Evolutionary conservation across 2,797 vertebrate genomes (phyloP).

Genomic region (Hydrophis major): DNA sequence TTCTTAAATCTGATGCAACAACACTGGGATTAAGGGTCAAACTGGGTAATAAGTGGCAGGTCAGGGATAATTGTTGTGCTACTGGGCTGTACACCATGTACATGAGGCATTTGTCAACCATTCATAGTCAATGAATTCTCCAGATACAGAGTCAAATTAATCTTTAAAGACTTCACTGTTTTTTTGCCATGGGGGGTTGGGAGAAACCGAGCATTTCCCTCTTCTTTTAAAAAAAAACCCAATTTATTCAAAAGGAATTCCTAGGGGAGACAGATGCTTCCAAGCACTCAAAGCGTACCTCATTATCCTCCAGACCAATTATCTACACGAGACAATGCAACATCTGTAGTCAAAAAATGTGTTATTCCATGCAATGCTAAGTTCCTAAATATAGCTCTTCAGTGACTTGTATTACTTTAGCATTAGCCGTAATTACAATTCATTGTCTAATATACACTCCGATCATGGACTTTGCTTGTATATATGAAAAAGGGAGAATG

Average conservation of each 20-base stretch:
- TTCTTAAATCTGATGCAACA: not conserved
- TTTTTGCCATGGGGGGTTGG: not conserved
- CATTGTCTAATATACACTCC: not conserved
- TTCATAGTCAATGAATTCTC: not conserved
- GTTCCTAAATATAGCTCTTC: not conserved
- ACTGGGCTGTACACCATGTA: not conserved
- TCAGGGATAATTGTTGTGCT: not conserved
- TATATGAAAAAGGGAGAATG: not conserved
- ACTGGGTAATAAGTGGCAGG: not conserved
- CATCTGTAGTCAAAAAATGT: not conserved
- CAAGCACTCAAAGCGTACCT: not conserved
- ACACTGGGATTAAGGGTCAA: not conserved
- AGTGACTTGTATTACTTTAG: not conserved
- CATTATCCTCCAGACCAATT: not conserved
- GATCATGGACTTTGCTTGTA: not conserved
- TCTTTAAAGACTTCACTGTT: not conserved
- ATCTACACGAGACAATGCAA: not conserved
- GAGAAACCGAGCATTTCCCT: not conserved
- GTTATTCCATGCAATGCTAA: not conserved
- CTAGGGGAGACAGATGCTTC: not conserved
- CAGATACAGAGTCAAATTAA: not conserved
- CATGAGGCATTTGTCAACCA: not conserved
- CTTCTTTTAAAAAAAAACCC: not conserved
- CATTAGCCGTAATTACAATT: not conserved
- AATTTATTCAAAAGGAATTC: not conserved